These are phyloP conservation scores for Drosophila tristis DNA, from an alignment of 1,140 invertebrate species.

Conservation along the genomic window DNA sequence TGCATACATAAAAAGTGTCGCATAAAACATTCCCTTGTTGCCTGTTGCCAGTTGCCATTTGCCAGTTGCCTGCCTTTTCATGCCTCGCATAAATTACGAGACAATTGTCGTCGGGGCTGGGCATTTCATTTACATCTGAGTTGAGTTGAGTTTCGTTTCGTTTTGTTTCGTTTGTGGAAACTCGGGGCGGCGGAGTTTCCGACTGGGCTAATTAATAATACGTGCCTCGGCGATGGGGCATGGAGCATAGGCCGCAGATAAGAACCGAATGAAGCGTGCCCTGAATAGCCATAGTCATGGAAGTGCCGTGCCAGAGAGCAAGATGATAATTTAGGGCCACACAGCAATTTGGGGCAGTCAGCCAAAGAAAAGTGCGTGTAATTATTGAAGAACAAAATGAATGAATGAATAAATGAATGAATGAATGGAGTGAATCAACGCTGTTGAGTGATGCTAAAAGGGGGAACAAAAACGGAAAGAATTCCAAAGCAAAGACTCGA, in stretches of 20 bases:
- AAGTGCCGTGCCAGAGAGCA: slow-evolving; percentile 1
- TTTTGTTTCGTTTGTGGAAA: slow-evolving; percentile 18
- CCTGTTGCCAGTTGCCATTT: no score
- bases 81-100: slow-evolving; percentile 31
- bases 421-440: slow-evolving; percentile 12
- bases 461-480: no score
- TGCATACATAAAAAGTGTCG: slow-evolving; percentile 58
- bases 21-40: slow-evolving; percentile 47
- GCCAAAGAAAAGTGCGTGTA: slow-evolving; percentile 44
- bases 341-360: slow-evolving; percentile 51
- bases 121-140: no score
- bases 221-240: slow-evolving; percentile 46
- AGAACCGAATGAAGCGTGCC: slow-evolving; percentile 58
- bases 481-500: not conserved
- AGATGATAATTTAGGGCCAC: slow-evolving; percentile 52
- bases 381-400: slow-evolving; percentile 44
- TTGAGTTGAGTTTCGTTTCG: no score
- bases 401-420: slow-evolving; percentile 33
- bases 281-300: slow-evolving; percentile 56
- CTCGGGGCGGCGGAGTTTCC: slow-evolving; percentile 8
- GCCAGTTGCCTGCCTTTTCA: slow-evolving; percentile 1
- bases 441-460: no score
- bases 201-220: slow-evolving; percentile 74
- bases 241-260: slow-evolving; percentile 52
- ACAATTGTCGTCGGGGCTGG: slow-evolving; percentile 24